These are phyloP conservation scores for Sinotaia quadrata DNA, from an alignment of 2,888 invertebrate genomes.

Conservation along the genomic window DNA sequence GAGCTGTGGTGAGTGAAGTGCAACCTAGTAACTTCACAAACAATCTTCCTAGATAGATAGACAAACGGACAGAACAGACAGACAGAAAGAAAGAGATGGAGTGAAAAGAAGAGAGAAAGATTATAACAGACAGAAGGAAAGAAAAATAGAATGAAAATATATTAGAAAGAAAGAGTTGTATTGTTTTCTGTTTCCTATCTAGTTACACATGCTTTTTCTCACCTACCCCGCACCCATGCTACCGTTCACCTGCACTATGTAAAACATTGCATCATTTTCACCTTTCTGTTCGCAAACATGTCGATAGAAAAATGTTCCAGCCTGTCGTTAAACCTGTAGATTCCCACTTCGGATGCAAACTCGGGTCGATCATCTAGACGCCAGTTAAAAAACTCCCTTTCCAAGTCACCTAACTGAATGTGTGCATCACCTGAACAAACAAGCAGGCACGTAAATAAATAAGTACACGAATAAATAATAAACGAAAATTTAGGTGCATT, in stretches of 20 bases:
- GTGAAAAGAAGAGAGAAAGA: neutral
- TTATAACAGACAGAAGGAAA: neutral
- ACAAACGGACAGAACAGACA: neutral
- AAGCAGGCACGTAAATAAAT: neutral
- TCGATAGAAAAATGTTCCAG: conserved; percentile 45
- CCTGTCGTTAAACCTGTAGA: conserved; percentile 54
- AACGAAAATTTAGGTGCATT: no score
- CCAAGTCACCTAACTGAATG: conserved; percentile 29
- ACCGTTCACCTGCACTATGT: no score
- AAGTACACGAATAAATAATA: no score
- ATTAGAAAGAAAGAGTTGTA: neutral
- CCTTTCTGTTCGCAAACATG: conserved; percentile 41
- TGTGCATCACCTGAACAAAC: conserved; percentile 31
- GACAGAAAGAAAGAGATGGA: neutral
- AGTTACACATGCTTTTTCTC: no score
- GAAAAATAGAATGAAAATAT: neutral
- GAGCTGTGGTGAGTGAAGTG: no score
- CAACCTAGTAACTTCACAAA: no score
- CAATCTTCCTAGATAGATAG: neutral
- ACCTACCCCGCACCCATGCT: no score
- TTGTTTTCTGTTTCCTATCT: no score
- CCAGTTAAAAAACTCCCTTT: conserved; percentile 53
- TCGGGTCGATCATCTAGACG: conserved; percentile 48
- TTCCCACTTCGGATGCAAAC: conserved; percentile 45
- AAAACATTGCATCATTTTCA: no score